These are phyloP conservation scores for Ips typographus DNA, from an alignment of 1,140 invertebrate species.

Conservation along the genomic window DNA sequence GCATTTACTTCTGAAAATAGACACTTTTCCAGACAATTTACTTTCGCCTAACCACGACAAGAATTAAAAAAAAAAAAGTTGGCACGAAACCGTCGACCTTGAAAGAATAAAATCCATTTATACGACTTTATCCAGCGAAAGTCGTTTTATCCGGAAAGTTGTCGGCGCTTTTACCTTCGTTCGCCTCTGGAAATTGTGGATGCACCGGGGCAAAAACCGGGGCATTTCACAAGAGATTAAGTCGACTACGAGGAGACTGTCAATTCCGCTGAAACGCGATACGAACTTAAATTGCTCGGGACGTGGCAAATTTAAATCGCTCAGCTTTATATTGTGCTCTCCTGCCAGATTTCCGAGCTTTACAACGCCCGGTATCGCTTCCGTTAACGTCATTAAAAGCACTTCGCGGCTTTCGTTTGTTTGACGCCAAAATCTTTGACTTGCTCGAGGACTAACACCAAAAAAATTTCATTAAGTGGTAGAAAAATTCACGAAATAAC, in stretches of 20 bases:
- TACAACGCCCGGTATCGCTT: no score
- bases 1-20: no score
- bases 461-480: no score
- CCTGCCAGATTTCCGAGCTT: background rate
- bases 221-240: slow-evolving; percentile 37
- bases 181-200: background rate
- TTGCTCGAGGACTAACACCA: no score
- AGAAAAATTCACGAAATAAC: no score
- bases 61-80: no score
- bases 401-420: no score
- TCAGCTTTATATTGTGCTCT: slow-evolving; percentile 27
- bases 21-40: no score
- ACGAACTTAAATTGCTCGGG: slow-evolving; percentile 34
- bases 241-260: slow-evolving; percentile 33
- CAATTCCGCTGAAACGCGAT: slow-evolving; percentile 34
- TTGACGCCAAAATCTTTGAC: no score
- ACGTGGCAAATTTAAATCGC: slow-evolving; percentile 28
- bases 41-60: no score
- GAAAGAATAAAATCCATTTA: slow-evolving; percentile 7
- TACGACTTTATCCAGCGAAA: slow-evolving; percentile 24
- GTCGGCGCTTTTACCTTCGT: slow-evolving; percentile 22
- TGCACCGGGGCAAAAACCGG: slow-evolving; percentile 26
- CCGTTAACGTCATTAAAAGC: no score
- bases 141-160: slow-evolving; percentile 22
- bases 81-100: background rate